Base-by-base conservation (phyloP, 2,888 invertebrate species). In the Protonemura montana region DNA sequence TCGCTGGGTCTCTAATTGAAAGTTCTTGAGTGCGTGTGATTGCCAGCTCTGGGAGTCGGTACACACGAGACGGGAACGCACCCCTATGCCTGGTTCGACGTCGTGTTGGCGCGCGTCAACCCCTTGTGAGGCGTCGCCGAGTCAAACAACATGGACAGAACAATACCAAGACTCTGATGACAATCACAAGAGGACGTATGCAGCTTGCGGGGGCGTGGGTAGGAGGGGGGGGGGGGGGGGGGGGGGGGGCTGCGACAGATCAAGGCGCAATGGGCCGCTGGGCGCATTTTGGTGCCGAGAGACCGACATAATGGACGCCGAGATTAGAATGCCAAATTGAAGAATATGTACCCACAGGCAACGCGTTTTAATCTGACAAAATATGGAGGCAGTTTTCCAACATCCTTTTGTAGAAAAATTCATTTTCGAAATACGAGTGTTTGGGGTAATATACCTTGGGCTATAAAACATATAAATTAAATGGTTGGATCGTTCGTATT, bases 1-100 rank as follows among this genome's bases (percentile, higher is more conserved):
- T 29, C 81, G 29, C 26, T 7, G 82, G 25, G 41, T 42, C 35
- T 82, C 82, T 82, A 82, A 82, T 82, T 82, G 82, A 41, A 82
- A 82, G 82, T n/a, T 41, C n/a, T 41, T 41, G 82, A 30, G 42
- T 82, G 82, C 82, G 82, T 82, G 82, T 41, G 82, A 82, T 82
- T 82, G 82, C 42, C 82, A 82, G 35, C 35, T 6, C 35, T 35
- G 35, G 82, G n/a, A 82, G 82, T 41, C 82, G 26, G 30, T 41
- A 26, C 35, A 30, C 41, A 30, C 82, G 16, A 28, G 30, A n/a
- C 82, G 2, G 30, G 21, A 28, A 29, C 82, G 13, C 82, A n/a
- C 82, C 30, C 82, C 25, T 82, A 28, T 27, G 27, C 78, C 78
- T 3, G 27, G 25, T 27, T 5, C 78, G 78, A 1, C 78, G 59